Base-by-base conservation (phyloP, 2,113 vertebrate genomes). In the Rhabdomys dilectus region DNA sequence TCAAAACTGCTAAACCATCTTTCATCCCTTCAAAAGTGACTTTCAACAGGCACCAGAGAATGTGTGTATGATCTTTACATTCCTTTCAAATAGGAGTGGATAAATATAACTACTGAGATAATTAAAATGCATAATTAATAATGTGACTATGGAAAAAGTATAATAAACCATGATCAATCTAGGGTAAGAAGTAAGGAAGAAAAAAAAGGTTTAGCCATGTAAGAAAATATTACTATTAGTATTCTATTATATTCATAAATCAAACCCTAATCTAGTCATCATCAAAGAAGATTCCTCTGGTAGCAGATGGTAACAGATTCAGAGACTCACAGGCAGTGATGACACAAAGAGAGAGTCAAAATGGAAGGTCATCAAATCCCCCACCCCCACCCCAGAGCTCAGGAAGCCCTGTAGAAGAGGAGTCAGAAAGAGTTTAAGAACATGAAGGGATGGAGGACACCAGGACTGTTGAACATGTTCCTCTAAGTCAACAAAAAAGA, bases 151-250 rank as follows among this genome's bases (percentile, higher is more conserved):
- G 36, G 21, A n/a, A n/a, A 81, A 56, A 7, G 5, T 24, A 3
- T n/a, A 24, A 34, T n/a, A 81, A 80, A 22, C 56, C 10, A 81
- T 53, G 9, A 21, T 21, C 34, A 22, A n/a, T 13, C 34, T 58
- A 58, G 12, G 34, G 11, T 36, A 12, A 81, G 36, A 81, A 81
- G n/a, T 34, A 7, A 81, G 34, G 5, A 5, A 81, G 51, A n/a
- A 56, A 36, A 36, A 0, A 0, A 5, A 22, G n/a, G 34, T 56
- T n/a, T 81, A n/a, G 12, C 4, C 34, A n/a, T 7, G 5, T n/a
- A 56, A n/a, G 78, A 81, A 53, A 53, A n/a, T 81, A 81, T 58
- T 36, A n/a, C 51, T 0, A 15, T 36, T 68, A 81, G 29, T 7
- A 81, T 58, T 58, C 5, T 81, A 36, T n/a, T 56, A 22, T n/a